These are phyloP conservation scores for Microctenopoma stevenorrisi DNA, from an alignment of 2,797 vertebrate genomes.

Conservation along the genomic window DNA sequence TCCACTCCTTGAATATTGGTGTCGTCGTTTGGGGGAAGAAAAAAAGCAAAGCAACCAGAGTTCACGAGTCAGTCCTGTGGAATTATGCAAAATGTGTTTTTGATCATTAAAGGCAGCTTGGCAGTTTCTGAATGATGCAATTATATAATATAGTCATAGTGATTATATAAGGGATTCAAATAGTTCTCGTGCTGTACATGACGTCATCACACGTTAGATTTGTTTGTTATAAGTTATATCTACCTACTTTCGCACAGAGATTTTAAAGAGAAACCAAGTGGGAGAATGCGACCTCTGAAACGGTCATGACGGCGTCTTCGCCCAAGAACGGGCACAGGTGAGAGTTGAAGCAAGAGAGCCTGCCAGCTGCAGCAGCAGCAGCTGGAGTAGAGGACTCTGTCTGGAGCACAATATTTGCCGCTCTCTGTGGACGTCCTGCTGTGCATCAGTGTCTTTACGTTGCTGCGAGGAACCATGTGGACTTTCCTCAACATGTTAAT, in stretches of 20 bases:
- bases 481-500: conserved; percentile 6
- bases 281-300: no score
- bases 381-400: no score
- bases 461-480: conserved; percentile 19
- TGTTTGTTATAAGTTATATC: background rate
- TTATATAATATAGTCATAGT: conserved; percentile 26
- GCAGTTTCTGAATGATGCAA: conserved; percentile 13
- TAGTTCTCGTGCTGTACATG: conserved; percentile 7
- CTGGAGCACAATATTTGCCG: no score
- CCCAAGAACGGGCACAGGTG: no score
- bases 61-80: conserved; percentile 56
- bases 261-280: no score
- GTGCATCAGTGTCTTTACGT: background rate
- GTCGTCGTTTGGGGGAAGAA: background rate
- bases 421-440: background rate
- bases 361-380: no score
- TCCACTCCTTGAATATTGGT: conserved; percentile 18
- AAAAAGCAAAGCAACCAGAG: conserved; percentile 27
- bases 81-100: conserved; percentile 68
- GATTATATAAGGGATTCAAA: conserved; percentile 32
- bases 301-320: no score
- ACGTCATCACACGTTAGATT: background rate
- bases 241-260: no score
- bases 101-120: conserved; percentile 45
- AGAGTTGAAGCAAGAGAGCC: no score